These are phyloP conservation scores for Mesitornis unicolor DNA, from an alignment of 2,113 vertebrate species.

Conservation along the genomic window DNA sequence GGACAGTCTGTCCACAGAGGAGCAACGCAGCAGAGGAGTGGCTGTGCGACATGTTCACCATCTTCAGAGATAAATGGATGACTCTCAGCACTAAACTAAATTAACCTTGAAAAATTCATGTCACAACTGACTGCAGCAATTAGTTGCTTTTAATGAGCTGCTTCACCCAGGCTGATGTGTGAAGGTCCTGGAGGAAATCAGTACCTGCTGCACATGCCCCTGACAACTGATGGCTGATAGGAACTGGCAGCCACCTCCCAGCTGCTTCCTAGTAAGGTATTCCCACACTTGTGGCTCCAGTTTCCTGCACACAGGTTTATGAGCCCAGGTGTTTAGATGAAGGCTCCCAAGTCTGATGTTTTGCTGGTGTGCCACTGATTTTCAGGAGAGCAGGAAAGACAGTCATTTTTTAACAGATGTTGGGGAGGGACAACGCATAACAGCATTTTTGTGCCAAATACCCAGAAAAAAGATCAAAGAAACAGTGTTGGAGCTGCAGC, in stretches of 20 bases:
- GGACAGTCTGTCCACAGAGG: not conserved
- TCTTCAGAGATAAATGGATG: not conserved
- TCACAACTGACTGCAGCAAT: constrained; percentile 50
- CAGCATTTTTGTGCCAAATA: not conserved
- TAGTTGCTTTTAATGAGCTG: constrained; percentile 54
- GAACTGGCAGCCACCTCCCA: not conserved
- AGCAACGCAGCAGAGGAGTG: not conserved
- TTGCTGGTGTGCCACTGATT: not conserved
- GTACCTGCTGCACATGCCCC: not conserved
- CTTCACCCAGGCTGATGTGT: not conserved
- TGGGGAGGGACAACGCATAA: not conserved
- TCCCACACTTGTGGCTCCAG: not conserved
- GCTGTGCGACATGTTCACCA: not conserved
- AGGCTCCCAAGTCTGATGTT: not conserved
- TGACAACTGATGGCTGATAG: not conserved
- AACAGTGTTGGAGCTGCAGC: not conserved
- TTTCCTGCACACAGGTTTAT: not conserved
- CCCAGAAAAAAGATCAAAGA: not conserved
- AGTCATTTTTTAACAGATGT: not conserved
- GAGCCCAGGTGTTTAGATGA: not conserved
- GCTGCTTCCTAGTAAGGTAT: not conserved
- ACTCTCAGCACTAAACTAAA: not conserved
- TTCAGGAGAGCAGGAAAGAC: not conserved
- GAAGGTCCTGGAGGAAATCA: constrained; percentile 50
- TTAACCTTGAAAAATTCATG: constrained; percentile 54